These are phyloP conservation scores for Simalia tracyae DNA, from an alignment of 2,797 vertebrate species.

Conservation along the genomic window DNA sequence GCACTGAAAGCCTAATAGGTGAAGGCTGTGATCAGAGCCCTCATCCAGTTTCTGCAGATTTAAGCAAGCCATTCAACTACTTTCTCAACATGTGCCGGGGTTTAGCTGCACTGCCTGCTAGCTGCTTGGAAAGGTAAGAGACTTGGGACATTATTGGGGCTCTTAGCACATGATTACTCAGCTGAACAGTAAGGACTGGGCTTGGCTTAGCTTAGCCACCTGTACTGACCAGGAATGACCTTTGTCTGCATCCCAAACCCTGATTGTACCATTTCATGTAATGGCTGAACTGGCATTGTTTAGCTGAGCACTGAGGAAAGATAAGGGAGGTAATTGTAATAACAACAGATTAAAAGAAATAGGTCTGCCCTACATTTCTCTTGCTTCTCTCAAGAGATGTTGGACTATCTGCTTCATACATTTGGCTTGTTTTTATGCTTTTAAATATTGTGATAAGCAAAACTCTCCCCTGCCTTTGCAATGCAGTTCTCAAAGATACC, in stretches of 20 bases:
- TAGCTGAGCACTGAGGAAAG: not conserved
- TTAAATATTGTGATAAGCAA: not conserved
- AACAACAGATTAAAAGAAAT: not conserved
- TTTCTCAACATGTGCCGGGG: conserved; percentile 84
- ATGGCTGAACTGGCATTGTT: not conserved
- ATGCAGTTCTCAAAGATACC: not conserved
- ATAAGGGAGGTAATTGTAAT: not conserved
- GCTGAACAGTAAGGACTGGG: not conserved
- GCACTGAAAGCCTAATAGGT: accelerated
- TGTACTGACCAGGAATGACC: not conserved
- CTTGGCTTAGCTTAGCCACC: not conserved
- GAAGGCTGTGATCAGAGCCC: not conserved
- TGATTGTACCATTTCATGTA: not conserved
- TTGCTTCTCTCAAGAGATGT: not conserved
- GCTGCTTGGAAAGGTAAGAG: conserved; percentile 89
- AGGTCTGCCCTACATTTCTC: not conserved
- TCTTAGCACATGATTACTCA: conserved; percentile 4
- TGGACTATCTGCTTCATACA: not conserved
- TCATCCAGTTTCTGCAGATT: not conserved
- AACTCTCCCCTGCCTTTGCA: not conserved
- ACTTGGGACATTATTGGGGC: not conserved
- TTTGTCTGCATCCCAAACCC: not conserved
- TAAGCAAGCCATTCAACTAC: conserved; percentile 47
- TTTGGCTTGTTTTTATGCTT: not conserved
- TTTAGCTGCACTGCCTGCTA: conserved; percentile 79